These are phyloP conservation scores for Pipa parva DNA, from an alignment of 2,113 vertebrate species.

Conservation along the genomic window DNA sequence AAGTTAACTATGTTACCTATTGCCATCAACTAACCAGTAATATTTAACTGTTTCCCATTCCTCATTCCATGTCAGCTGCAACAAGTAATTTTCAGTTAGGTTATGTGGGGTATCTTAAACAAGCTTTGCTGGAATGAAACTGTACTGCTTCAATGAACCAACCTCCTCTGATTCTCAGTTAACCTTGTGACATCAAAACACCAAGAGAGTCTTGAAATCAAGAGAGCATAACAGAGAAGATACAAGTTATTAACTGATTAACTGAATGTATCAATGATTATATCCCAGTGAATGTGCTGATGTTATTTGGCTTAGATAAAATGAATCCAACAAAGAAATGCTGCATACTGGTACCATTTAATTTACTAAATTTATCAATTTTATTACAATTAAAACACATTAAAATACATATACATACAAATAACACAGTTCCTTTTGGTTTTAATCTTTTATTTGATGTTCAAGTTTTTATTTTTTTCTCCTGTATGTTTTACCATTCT, in stretches of 20 bases:
- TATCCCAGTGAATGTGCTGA: background rate
- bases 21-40: background rate
- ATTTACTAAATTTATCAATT: too few relatives aligned
- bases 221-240: background rate
- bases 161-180: background rate
- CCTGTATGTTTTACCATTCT: too few relatives aligned
- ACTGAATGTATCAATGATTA: background rate
- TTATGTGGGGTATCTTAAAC: background rate
- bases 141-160: background rate
- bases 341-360: too few relatives aligned
- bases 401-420: too few relatives aligned
- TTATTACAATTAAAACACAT: too few relatives aligned
- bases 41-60: background rate
- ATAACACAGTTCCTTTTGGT: too few relatives aligned
- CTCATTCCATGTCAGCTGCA: background rate
- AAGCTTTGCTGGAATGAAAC: background rate
- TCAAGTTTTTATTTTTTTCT: too few relatives aligned
- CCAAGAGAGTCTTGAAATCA: background rate
- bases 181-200: constrained; percentile 4
- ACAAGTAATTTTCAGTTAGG: background rate
- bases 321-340: too few relatives aligned
- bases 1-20: background rate
- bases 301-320: too few relatives aligned
- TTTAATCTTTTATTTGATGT: too few relatives aligned
- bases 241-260: constrained; percentile 1